These are phyloP conservation scores for Ypsolopha sequella DNA, from an alignment of 2,888 invertebrate genomes.

Conservation along the genomic window DNA sequence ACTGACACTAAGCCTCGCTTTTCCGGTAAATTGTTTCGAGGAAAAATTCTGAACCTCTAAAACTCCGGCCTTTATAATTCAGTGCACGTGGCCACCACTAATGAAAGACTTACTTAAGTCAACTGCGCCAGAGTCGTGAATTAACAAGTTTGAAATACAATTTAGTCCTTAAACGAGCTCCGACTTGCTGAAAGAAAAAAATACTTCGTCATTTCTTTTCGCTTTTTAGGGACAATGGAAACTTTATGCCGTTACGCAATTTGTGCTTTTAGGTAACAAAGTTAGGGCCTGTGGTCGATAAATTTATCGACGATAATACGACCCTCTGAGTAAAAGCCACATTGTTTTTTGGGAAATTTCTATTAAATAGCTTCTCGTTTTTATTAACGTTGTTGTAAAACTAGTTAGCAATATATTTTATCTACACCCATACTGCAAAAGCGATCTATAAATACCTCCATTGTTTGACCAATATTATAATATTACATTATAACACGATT, in stretches of 20 bases:
- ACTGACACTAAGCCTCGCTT: neutral
- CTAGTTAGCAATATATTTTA: too few species aligned
- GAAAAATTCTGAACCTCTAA: constrained; percentile 35
- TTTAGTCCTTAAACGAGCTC: constrained; percentile 58
- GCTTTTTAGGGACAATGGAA: constrained; percentile 37
- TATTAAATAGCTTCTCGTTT: too few species aligned
- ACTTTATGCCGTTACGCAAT: constrained; percentile 34
- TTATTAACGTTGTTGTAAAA: too few species aligned
- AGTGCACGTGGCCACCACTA: constrained; percentile 57
- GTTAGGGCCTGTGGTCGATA: constrained; percentile 15
- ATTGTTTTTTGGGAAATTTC: too few species aligned
- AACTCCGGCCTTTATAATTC: constrained; percentile 45
- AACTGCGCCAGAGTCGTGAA: constrained; percentile 50
- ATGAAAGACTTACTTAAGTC: constrained; percentile 66
- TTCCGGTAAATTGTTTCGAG: constrained; percentile 30
- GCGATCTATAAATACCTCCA: too few species aligned
- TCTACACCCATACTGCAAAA: too few species aligned
- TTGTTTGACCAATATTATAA: too few species aligned
- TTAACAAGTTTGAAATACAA: constrained; percentile 66
- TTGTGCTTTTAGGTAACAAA: constrained; percentile 41
- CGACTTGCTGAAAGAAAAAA: constrained; percentile 16
- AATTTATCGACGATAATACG: too few species aligned
- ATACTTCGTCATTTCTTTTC: constrained; percentile 49
- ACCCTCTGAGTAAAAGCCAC: too few species aligned
- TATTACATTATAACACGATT: too few species aligned